phyloP scores from a whole-genome alignment of 2,113 vertebrate genomes.

The Aspidoscelis tigris region DNA sequence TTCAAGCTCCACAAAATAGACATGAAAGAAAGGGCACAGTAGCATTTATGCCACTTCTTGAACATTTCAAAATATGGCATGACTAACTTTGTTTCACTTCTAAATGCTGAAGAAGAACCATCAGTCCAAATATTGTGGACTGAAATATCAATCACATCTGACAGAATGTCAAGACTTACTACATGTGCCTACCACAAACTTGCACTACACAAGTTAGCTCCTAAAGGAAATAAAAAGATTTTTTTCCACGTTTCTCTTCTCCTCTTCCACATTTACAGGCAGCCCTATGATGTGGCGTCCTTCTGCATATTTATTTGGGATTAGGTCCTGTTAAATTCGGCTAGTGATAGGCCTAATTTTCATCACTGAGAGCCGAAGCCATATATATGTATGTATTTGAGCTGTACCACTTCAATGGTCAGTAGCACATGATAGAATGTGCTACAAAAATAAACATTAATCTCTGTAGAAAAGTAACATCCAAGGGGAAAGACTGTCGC shows the following conservation, averaged over 20 bases:
- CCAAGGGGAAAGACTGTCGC: not conserved
- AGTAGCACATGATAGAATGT: not conserved
- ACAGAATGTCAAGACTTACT: too few species aligned
- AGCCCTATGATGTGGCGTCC: not conserved
- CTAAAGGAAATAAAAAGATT: not conserved
- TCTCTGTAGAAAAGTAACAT: too few species aligned
- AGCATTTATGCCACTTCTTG: not conserved
- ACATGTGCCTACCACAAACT: not conserved
- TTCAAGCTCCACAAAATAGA: not conserved
- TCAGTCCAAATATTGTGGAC: constrained; percentile 10
- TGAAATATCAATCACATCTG: not conserved
- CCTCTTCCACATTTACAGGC: not conserved
- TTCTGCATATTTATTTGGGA: not conserved
- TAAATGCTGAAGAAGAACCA: not conserved
- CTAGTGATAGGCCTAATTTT: not conserved
- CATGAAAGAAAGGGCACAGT: not conserved
- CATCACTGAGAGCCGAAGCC: not conserved
- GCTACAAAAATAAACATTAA: too few species aligned
- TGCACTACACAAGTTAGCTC: not conserved
- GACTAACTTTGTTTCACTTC: not conserved
- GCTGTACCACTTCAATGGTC: not conserved
- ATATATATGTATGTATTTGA: too few species aligned
- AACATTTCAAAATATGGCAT: constrained; percentile 5
- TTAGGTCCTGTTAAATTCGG: not conserved
- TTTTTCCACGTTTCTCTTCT: not conserved